Evolutionary conservation across 2,888 invertebrate genomes (phyloP).

Genomic region (Drosophila falleni): DNA sequence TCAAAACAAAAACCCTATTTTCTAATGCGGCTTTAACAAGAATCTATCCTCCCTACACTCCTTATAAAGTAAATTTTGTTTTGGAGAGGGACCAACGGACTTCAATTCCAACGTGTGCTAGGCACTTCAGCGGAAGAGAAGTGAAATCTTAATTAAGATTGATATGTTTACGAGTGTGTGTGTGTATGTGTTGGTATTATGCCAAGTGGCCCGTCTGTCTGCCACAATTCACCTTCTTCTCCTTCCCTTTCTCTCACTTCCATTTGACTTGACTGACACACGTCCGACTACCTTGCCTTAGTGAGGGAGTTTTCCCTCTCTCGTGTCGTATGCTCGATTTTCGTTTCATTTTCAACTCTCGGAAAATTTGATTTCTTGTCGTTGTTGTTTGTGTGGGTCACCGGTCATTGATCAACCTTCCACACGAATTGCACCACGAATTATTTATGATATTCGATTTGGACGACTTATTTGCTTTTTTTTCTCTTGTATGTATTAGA

Average conservation of each 20-base stretch:
- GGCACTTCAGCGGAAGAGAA: slow-evolving; percentile 64
- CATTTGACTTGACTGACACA: slow-evolving; percentile 52
- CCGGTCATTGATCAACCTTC: slow-evolving; percentile 33
- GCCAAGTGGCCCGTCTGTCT: slow-evolving; percentile 31
- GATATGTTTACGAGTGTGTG: slow-evolving; percentile 74
- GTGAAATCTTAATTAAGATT: slow-evolving; percentile 84
- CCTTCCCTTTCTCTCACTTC: slow-evolving; percentile 9
- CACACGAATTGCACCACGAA: slow-evolving; percentile 42
- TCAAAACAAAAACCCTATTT: slow-evolving; percentile 43
- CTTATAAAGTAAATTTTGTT: too few species aligned
- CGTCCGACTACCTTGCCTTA: slow-evolving; percentile 32
- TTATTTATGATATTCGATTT: slow-evolving; percentile 68
- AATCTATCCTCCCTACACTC: slow-evolving; percentile 5
- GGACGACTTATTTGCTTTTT: slow-evolving; percentile 7
- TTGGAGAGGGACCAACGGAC: too few species aligned
- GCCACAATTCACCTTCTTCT: slow-evolving; percentile 16
- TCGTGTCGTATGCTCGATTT: slow-evolving; percentile 35
- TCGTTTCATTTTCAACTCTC: slow-evolving; percentile 53
- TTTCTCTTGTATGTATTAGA: slow-evolving; percentile 41
- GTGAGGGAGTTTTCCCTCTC: slow-evolving; percentile 1
- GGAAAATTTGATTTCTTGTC: slow-evolving; percentile 31
- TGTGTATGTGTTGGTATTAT: slow-evolving; percentile 34
- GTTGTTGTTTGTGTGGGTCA: slow-evolving; percentile 29
- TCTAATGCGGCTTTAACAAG: slow-evolving; percentile 38
- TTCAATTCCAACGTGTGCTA: slow-evolving; percentile 46